Base-by-base conservation (phyloP, 2,797 vertebrate genomes). In the Bufotes viridis region DNA sequence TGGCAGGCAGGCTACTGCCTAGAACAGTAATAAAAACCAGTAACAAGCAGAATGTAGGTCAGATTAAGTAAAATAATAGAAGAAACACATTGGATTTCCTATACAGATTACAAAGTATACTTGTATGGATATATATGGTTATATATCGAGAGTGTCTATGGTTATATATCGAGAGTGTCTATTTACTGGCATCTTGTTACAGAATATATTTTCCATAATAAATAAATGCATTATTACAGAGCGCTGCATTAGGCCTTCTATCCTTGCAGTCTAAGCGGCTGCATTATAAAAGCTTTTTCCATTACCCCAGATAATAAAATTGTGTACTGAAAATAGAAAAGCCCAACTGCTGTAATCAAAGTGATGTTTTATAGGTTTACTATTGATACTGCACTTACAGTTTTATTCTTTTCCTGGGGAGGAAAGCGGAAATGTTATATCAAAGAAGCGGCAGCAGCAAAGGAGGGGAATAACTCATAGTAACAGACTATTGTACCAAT, bases 101-200 rank as follows among this genome's bases (percentile, higher is more conserved):
- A 69, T 69, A 29, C 24, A 69, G 13, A 69, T 29, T 26, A 29
- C 67, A 67, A 1, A 18, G 72, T 51, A 75, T 75, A 75, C 20
- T 9, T 74, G 72, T n/a, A 75, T 70, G n/a, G n/a, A n/a, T n/a
- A n/a, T n/a, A n/a, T n/a, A n/a, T 69, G 67, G 24, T 69, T 69
- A 69, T 75, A 49, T 49, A 22, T 42, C 13, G 3, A 20, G 4
- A 74, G 17, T 2, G 1, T 74, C 29, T 49, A 49, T 42, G 67
- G 26, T 70, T 34, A 70, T 75, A 51, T 51, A 22, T 42, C 14
- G 6, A 22, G 5, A 75, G 18, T 3, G 1, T 75, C 34, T 51
- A 51, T 49, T 7, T 49, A 29, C 29, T 29, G 14, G 34, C 22
- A 22, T 75, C 42, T 51, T 51, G 22, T 22, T n/a, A 75, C 15